Conservation (phyloP, 1,140 invertebrate genomes). For the Dufourea novaeangliae region DNA sequence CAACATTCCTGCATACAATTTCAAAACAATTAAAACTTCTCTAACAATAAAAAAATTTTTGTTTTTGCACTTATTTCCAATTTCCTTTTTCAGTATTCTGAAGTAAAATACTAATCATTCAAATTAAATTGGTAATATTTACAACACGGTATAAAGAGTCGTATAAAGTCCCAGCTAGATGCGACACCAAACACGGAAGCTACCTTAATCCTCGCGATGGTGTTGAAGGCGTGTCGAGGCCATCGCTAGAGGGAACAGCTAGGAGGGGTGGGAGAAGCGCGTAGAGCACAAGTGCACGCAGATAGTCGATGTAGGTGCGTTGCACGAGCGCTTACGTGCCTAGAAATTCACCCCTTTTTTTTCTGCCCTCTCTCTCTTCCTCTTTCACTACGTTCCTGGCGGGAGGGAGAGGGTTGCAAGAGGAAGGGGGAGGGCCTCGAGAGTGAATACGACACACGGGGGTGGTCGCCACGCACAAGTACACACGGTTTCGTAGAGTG, state of each 20-base stretch:
- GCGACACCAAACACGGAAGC: not conserved
- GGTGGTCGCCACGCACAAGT: constrained; percentile 75
- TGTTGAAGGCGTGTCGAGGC: constrained; percentile 27
- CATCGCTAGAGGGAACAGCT: constrained; percentile 29
- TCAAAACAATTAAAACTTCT: too few species aligned
- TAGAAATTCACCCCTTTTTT: constrained; percentile 74
- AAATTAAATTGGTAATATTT: too few species aligned
- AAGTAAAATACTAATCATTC: too few species aligned
- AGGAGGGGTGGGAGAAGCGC: constrained; percentile 54
- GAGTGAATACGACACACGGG: constrained; percentile 77
- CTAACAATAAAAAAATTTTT: too few species aligned
- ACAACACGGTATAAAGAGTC: too few species aligned
- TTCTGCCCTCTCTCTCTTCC: constrained; percentile 25
- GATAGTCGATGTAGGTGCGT: constrained; percentile 56
- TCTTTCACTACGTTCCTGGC: not conserved
- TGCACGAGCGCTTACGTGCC: constrained; percentile 69
- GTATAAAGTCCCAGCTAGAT: too few species aligned
- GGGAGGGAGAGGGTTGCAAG: constrained; percentile 51
- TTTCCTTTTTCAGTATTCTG: too few species aligned
- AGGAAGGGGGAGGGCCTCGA: constrained; percentile 58
- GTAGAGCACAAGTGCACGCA: constrained; percentile 63
- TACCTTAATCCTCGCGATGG: not conserved
- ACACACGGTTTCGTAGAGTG: constrained; percentile 68
- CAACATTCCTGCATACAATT: too few species aligned
- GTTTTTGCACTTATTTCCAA: too few species aligned